These are phyloP conservation scores for Apotomis betuletana DNA, from an alignment of 2,888 invertebrate species.

Conservation along the genomic window DNA sequence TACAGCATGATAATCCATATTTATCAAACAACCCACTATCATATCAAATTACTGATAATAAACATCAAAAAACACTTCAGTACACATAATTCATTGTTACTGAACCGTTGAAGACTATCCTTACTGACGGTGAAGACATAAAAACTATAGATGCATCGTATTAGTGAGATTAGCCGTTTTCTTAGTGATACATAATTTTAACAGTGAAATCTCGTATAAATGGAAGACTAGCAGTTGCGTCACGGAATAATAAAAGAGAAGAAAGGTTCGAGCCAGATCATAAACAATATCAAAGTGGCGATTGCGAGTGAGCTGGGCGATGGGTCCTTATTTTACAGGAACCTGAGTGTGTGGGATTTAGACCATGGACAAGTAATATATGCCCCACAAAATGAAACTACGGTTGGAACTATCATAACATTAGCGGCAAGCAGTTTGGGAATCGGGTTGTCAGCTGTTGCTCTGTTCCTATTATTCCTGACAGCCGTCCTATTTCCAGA, in stretches of 20 bases:
- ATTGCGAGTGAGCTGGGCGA: not conserved
- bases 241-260: not conserved
- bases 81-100: constrained; percentile 19
- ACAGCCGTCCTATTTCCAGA: constrained; percentile 66
- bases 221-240: not conserved
- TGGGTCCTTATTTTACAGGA: not conserved
- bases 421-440: constrained; percentile 62
- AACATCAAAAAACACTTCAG: constrained; percentile 32
- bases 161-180: not conserved
- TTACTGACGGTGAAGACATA: not conserved
- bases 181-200: not conserved
- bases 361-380: constrained; percentile 50
- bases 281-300: constrained; percentile 21
- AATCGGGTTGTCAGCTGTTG: constrained; percentile 56
- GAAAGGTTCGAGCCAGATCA: not conserved
- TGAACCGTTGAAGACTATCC: not conserved
- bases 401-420: constrained; percentile 49
- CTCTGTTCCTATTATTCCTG: constrained; percentile 60
- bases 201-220: not conserved
- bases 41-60: constrained; percentile 43
- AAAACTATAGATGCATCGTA: not conserved
- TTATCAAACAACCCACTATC: constrained; percentile 34
- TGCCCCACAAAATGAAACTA: constrained; percentile 47
- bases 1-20: constrained; percentile 41
- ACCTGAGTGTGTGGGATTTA: constrained; percentile 29